phyloP scores from a whole-genome alignment of 2,888 invertebrate species.

The Apamea anceps region DNA sequence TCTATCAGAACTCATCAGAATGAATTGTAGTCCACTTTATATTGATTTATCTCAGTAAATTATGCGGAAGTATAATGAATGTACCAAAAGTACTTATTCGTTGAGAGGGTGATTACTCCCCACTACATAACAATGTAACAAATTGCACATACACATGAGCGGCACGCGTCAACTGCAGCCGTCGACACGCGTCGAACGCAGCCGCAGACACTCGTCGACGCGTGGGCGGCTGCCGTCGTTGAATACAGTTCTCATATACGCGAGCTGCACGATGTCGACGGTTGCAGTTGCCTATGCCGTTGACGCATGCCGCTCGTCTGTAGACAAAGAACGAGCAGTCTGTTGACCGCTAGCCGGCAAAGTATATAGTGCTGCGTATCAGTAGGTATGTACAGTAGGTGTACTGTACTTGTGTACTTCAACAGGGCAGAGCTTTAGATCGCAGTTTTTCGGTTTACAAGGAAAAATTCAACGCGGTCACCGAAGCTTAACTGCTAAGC shows the following conservation, averaged over 20 bases:
- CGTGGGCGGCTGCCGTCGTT: too few species aligned
- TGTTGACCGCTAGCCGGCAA: constrained; percentile 5
- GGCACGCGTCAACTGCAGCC: too few species aligned
- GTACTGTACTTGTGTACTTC: too few species aligned
- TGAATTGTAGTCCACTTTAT: background rate
- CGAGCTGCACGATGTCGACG: too few species aligned
- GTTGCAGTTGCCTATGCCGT: too few species aligned
- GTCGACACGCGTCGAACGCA: too few species aligned
- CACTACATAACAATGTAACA: background rate
- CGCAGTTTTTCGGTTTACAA: constrained; percentile 32
- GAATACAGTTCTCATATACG: too few species aligned
- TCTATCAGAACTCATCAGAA: background rate
- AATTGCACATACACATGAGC: too few species aligned
- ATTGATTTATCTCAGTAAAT: background rate
- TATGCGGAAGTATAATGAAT: background rate
- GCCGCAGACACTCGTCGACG: too few species aligned
- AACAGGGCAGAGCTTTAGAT: constrained; percentile 36
- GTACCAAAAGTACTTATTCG: background rate
- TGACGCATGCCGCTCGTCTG: too few species aligned
- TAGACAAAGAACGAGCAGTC: background rate
- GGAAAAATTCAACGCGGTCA: constrained; percentile 22
- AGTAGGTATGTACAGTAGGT: too few species aligned
- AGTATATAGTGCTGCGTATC: background rate
- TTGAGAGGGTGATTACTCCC: background rate
- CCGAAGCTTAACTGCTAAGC: constrained; percentile 22